Conservation (phyloP, 92 coral and sea anemone genomes). For the Phenganax subtilis region DNA sequence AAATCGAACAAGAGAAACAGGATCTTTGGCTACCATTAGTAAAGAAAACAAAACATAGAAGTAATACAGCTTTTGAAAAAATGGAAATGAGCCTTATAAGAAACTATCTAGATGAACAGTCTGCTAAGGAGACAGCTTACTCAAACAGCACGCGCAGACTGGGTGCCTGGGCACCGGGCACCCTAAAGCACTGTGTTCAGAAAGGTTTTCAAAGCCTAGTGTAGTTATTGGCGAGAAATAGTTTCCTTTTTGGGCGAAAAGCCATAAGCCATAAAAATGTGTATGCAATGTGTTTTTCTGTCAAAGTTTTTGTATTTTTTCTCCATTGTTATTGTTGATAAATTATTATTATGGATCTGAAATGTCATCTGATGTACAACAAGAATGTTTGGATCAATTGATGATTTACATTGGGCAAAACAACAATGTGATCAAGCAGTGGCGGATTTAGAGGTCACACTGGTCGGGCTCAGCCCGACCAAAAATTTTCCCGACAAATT, state of each 20-base stretch:
- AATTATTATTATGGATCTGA: constrained; percentile 15
- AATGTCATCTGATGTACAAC: constrained; percentile 5
- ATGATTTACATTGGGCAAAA: constrained; percentile 6
- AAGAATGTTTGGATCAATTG: neutral
- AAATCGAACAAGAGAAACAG: too few relatives aligned
- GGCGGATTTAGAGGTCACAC: too few relatives aligned
- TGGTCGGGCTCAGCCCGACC: too few relatives aligned
- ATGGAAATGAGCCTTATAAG: too few relatives aligned
- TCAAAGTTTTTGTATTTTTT: neutral
- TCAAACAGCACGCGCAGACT: neutral
- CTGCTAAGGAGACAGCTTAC: neutral
- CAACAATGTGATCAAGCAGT: neutral
- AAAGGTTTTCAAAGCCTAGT: constrained; percentile 11
- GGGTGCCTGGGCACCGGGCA: constrained; percentile 48
- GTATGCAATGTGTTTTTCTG: constrained; percentile 13
- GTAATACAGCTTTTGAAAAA: too few relatives aligned
- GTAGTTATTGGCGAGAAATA: constrained; percentile 4
- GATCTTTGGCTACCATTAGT: too few relatives aligned
- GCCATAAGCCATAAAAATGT: constrained; percentile 12
- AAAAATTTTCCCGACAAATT: too few relatives aligned
- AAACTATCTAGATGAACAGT: too few relatives aligned
- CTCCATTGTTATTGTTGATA: neutral
- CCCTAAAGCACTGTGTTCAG: constrained; percentile 40
- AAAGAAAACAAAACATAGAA: too few relatives aligned
- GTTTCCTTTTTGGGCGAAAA: neutral